These are phyloP conservation scores for Etheostoma cragini DNA, from an alignment of 2,113 vertebrate species.

Conservation along the genomic window DNA sequence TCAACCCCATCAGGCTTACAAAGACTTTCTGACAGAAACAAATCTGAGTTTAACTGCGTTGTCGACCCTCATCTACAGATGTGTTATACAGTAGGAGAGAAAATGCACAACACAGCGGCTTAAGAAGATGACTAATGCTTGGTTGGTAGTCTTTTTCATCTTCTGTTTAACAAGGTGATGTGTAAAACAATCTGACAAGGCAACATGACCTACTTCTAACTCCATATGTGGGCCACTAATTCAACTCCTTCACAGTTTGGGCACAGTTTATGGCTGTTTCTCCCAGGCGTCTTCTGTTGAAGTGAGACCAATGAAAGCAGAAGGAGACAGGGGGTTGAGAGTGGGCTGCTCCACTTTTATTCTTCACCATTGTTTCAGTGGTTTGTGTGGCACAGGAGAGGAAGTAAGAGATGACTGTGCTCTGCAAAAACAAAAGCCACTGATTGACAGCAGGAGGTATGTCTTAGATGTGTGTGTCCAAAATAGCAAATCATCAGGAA, in stretches of 20 bases:
- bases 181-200: conserved; percentile 53
- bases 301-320: conserved; percentile 46
- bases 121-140: conserved; percentile 16
- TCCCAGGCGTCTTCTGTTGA: conserved; percentile 24
- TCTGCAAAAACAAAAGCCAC: neutral
- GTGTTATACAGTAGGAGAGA: neutral
- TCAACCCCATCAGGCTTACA: neutral
- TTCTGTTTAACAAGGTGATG: conserved; percentile 48
- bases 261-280: conserved; percentile 44
- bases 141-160: conserved; percentile 59
- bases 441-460: conserved; percentile 2
- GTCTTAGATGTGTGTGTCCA: neutral
- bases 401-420: conserved; percentile 16
- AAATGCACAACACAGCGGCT: conserved; percentile 23
- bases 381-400: conserved; percentile 14
- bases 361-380: conserved; percentile 38
- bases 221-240: conserved; percentile 56
- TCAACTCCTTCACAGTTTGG: conserved; percentile 43
- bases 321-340: conserved; percentile 1
- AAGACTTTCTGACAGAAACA: conserved; percentile 14
- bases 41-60: neutral
- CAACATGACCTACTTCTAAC: conserved; percentile 55
- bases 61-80: neutral
- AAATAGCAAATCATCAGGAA: neutral
- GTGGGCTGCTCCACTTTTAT: conserved; percentile 28